Base-by-base conservation (phyloP, 2,888 invertebrate species). In the Mayetiola destructor region DNA sequence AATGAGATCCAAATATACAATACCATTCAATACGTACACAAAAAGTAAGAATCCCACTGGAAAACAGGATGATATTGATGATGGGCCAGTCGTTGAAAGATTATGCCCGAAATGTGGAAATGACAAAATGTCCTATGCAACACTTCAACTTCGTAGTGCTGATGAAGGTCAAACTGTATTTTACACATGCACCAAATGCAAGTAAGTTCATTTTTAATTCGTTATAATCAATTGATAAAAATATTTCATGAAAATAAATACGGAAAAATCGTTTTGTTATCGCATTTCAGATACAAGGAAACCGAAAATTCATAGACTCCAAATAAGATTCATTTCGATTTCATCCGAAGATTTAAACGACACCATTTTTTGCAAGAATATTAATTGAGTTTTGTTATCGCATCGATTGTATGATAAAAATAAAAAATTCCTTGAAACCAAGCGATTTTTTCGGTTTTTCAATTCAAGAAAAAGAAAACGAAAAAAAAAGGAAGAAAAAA, bases 91-190 rank as follows among this genome's bases (percentile, higher is more conserved):
- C 8, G 85, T 89, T 0, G 88, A 90, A 61, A 74, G 89, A 58
- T 81, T 77, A 66, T 91, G 97, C 71, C 80, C 85, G 0, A 85
- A 87, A 68, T 99, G 97, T 75, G 85, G 84, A 1, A 81, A 92
- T 67, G 85, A 90, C 37, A 84, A 85, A 67, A 96, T 96, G 93
- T 88, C 90, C 0, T 97, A 95, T 70, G 89, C 93, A 5, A 96
- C 97, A 0, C 72, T 94, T 56, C 97, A 99, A 70, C 76, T 97
- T 27, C 76, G 97, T 63, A 96, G 96, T 0, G 97, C 96, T 20
- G 97, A 99, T 80, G 99, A 99, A 82, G 97, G 97, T 0, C 97
- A 99, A 72, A 99, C 97, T 1, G 93, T 99, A 2, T 97, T 99
- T 74, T 99, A 91, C 67, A 93, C 93, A 1, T 99, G 99, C 74